phyloP scores from a whole-genome alignment of 2,113 vertebrate genomes.

The Notechis scutatus region DNA sequence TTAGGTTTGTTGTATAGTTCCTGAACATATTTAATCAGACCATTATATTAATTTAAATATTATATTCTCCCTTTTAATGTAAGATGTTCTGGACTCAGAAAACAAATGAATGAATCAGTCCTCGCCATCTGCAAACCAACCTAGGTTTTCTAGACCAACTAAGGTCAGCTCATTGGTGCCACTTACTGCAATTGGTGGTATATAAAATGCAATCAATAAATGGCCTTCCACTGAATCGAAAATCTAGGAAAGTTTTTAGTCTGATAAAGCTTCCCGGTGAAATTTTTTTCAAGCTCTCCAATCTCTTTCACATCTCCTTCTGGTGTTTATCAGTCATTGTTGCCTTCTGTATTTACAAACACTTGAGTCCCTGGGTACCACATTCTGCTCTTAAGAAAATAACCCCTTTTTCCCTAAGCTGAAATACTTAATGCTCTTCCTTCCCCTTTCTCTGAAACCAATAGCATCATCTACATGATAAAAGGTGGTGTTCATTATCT shows the following conservation, averaged over 20 bases:
- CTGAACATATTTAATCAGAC: no score
- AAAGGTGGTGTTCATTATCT: not conserved
- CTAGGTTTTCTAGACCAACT: no score
- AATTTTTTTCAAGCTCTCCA: not conserved
- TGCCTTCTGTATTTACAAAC: not conserved
- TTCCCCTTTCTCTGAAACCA: not conserved
- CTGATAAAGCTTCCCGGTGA: not conserved
- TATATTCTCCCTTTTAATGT: no score
- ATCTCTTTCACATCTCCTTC: not conserved
- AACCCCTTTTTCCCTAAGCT: not conserved
- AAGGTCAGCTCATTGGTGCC: no score
- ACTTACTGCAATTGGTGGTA: no score
- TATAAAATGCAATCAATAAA: not conserved
- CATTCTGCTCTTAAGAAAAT: not conserved
- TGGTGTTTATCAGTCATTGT: not conserved
- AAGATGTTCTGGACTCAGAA: no score
- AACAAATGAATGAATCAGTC: no score
- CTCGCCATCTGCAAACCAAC: no score
- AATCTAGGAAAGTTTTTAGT: not conserved
- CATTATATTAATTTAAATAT: no score
- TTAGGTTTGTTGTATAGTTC: no score
- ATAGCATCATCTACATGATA: not conserved
- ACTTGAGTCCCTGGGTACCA: not conserved
- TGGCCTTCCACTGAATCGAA: not conserved
- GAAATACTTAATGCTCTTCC: not conserved